Conservation (phyloP, 2,888 invertebrate species). For the Osmoderma eremita region DNA sequence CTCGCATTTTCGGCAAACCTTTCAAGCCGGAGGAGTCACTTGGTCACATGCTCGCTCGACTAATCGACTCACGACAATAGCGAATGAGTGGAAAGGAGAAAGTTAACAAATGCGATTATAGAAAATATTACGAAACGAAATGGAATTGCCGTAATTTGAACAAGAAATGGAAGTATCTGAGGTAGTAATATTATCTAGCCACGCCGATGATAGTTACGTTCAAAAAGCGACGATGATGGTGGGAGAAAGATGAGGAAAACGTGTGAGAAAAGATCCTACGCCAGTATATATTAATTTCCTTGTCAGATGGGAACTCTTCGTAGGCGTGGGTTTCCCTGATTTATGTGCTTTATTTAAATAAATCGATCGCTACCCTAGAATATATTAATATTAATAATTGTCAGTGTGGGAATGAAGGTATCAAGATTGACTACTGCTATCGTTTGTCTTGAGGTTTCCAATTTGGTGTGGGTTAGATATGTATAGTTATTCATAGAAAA, state of each 20-base stretch:
- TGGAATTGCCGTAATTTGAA: slow-evolving; percentile 19
- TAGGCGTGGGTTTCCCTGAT: slow-evolving; percentile 25
- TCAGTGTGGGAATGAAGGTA: slow-evolving; percentile 18
- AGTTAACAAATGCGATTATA: slow-evolving; percentile 20
- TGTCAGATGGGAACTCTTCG: slow-evolving; percentile 25
- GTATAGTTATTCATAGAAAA: too few species aligned
- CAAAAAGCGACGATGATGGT: slow-evolving; percentile 1
- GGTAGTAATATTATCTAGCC: neutral
- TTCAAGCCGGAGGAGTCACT: slow-evolving; percentile 23
- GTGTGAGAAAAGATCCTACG: neutral
- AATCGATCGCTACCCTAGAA: slow-evolving; percentile 26
- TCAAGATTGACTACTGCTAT: slow-evolving; percentile 10
- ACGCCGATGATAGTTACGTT: slow-evolving; percentile 4
- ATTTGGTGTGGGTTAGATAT: neutral
- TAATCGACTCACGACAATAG: slow-evolving; percentile 19
- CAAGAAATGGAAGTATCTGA: slow-evolving; percentile 21
- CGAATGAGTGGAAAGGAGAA: slow-evolving; percentile 1
- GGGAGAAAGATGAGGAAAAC: neutral
- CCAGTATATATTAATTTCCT: slow-evolving; percentile 25
- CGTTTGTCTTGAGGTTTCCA: slow-evolving; percentile 8
- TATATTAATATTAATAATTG: slow-evolving; percentile 36
- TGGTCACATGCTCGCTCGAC: slow-evolving; percentile 13
- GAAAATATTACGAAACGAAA: slow-evolving; percentile 11
- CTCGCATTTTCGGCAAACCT: slow-evolving; percentile 23
- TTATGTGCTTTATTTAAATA: slow-evolving; percentile 37